Base-by-base conservation (phyloP, 2,888 invertebrate species). In the Lottia gigantea region DNA sequence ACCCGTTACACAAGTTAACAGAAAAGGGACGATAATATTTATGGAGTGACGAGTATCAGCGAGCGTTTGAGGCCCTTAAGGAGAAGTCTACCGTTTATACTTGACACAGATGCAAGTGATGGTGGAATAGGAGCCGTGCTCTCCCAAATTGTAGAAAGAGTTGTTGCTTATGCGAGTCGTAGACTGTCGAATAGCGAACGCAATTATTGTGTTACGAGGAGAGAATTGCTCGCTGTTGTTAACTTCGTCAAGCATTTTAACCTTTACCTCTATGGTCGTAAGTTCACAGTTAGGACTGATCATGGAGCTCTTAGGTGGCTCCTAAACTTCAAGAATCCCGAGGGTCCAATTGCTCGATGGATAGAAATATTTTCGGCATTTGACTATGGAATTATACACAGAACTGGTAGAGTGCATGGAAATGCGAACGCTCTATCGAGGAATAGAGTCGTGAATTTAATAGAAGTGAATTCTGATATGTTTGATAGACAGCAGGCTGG, bases 71-170 rank as follows among this genome's bases (percentile, higher is more conserved):
- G 7, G n/a, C 7, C 15, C 65, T 78, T 3, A 16, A 76, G 75
- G 47, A 55, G 16, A 7, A 11, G 12, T 8, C 46, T n/a, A 19
- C 26, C 62, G 1, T 75, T 74, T 55, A 63, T 78, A 15, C 40
- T 76, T 7, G 77, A 78, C 55, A 76, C 74, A n/a, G 75, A 79
- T 67, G 79, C 79, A 11, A 76, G 75, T 68, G 70, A 31, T 8
- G 14, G 14, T 46, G 76, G 69, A 4, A 66, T 80, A 7, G 79
- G 74, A 11, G 67, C 66, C 1, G 76, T 76, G 8, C 67, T 76
- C 11, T 70, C 68, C 3, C 74, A 75, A 61, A 55, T 67, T 1
- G 69, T 72, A 26, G 80, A 80, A 64, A 61, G 62, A 16, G 78
- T 77, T 0, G 67, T 79, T 15, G 67, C 72, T 0, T 75, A 74